Percentiles rank a stretch among this genome's conserved stretches.
These are phyloP conservation scores for Phlogophora meticulosa DNA, from an alignment of 2,888 invertebrate genomes.

Conservation along the genomic window DNA sequence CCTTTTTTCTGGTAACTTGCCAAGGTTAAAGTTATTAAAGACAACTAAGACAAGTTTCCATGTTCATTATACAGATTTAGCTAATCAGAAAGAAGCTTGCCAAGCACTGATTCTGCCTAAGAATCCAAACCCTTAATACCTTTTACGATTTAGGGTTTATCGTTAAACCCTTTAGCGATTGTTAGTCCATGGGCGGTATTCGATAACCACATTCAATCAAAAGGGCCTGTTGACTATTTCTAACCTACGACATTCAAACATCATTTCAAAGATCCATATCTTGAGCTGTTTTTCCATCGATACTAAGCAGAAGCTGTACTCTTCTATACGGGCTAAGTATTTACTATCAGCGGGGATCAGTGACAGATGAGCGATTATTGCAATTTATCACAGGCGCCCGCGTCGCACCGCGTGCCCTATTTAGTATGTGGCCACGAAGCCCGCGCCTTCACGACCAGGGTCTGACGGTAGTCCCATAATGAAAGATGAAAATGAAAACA, in stretches of 20 bases:
- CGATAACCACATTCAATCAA: too few relatives aligned
- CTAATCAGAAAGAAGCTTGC: too few relatives aligned
- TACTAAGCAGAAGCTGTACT: constrained; percentile 11
- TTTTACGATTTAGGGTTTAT: too few relatives aligned
- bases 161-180: neutral
- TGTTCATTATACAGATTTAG: too few relatives aligned
- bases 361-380: constrained; percentile 65
- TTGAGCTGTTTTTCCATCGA: neutral
- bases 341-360: constrained; percentile 58
- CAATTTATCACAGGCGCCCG: constrained; percentile 62
- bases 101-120: too few relatives aligned
- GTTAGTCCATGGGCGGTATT: too few relatives aligned
- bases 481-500: too few relatives aligned
- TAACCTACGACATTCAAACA: too few relatives aligned
- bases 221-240: neutral
- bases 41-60: too few relatives aligned
- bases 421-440: constrained; percentile 44
- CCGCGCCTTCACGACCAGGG: neutral
- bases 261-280: neutral
- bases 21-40: constrained; percentile 10
- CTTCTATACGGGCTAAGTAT: constrained; percentile 42
- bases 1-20: constrained; percentile 27
- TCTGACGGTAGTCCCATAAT: neutral
- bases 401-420: constrained; percentile 52
- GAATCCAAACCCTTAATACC: too few relatives aligned